Percentiles rank a stretch among this genome's conserved stretches.
Conservation (phyloP, 2,797 vertebrate genomes). For the Channallabes apus region DNA sequence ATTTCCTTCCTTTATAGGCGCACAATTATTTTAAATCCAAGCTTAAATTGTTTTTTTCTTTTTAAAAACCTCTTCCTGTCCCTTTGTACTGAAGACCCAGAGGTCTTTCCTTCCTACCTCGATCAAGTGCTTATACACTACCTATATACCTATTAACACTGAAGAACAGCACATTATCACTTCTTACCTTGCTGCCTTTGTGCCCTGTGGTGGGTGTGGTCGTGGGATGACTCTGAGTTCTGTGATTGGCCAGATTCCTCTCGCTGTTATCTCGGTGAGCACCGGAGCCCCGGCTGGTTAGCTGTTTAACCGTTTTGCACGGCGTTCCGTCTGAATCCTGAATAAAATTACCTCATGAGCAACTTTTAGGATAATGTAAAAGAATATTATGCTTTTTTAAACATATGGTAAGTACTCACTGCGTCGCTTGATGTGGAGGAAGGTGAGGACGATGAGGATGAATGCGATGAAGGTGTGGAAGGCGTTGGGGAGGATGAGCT, state of each 20-base stretch:
- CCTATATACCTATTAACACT: not conserved
- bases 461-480: constrained; percentile 87
- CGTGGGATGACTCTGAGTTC: constrained; percentile 81
- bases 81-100: not conserved
- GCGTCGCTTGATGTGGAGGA: constrained; percentile 89
- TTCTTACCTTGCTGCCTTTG: constrained; percentile 90
- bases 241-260: constrained; percentile 71
- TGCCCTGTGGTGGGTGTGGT: constrained; percentile 78
- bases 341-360: not conserved
- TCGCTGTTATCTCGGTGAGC: constrained; percentile 80
- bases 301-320: constrained; percentile 93
- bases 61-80: no score
- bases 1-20: not conserved
- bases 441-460: constrained; percentile 87
- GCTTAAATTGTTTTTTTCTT: no score
- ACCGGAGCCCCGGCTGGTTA: constrained; percentile 77
- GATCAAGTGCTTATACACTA: not conserved
- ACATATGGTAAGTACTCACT: constrained; percentile 74
- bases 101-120: not conserved
- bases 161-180: not conserved
- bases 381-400: not conserved
- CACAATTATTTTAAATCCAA: not conserved
- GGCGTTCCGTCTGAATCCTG: constrained; percentile 97
- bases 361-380: not conserved
- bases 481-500: constrained; percentile 90